Evolutionary conservation across 2,888 invertebrate species (phyloP).

Genomic region (Dolichopus griseipennis): DNA sequence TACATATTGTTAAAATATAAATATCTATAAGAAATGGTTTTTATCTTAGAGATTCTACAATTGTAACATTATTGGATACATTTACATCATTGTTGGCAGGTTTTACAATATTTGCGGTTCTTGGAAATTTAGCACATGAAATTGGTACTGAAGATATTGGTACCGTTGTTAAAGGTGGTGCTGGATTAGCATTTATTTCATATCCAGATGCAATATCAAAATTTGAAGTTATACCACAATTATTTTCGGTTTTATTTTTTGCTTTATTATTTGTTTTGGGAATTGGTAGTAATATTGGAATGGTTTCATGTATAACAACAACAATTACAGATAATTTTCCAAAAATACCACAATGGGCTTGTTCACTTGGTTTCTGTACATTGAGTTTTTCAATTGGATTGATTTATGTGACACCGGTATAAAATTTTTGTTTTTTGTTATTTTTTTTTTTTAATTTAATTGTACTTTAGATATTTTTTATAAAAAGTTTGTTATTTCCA

Average conservation of each 20-base stretch:
- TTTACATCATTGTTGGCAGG: conserved; percentile 50
- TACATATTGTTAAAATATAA: conserved; percentile 7
- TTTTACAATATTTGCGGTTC: conserved; percentile 49
- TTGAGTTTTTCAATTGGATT: conserved; percentile 51
- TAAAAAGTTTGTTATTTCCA: no score
- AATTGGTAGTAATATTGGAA: conserved; percentile 47
- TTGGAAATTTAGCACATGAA: conserved; percentile 49
- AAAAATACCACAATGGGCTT: conserved; percentile 45
- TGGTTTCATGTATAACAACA: conserved; percentile 45
- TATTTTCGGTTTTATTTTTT: conserved; percentile 50
- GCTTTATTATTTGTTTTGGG: conserved; percentile 50
- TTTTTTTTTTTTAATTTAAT: no score
- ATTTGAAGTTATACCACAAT: conserved; percentile 48
- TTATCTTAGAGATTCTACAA: conserved; percentile 46
- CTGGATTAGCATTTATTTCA: conserved; percentile 50
- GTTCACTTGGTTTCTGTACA: conserved; percentile 45
- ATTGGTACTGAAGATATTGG: conserved; percentile 45
- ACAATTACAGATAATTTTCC: conserved; percentile 46
- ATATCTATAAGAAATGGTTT: no score
- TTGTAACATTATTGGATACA: conserved; percentile 50
- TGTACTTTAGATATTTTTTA: no score
- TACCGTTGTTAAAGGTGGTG: conserved; percentile 47
- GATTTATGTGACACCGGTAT: conserved; percentile 58
- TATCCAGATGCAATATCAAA: conserved; percentile 52
- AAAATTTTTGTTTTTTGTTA: no score